phyloP scores from a whole-genome alignment of 2,797 vertebrate species.

The Anomalospiza imberbis region DNA sequence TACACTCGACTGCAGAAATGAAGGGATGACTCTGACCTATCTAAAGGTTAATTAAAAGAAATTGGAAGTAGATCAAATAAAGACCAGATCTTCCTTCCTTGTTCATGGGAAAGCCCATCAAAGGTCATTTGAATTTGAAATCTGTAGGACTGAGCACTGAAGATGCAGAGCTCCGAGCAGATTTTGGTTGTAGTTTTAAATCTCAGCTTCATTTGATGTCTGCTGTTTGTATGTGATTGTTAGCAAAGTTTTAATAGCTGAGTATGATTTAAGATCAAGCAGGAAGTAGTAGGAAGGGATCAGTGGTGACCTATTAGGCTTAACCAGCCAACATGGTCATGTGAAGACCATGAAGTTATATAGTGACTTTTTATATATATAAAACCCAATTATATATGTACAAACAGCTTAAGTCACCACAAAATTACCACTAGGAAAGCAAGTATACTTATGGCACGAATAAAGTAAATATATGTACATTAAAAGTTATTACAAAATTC shows the following conservation, averaged over 20 bases:
- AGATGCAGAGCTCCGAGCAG: not conserved
- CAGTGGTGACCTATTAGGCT: not conserved
- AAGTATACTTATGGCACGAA: fast-evolving
- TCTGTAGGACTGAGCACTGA: not conserved
- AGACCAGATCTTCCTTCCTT: not conserved
- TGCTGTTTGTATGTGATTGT: not conserved
- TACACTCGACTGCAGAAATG: conserved; percentile 2
- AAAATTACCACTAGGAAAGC: not conserved
- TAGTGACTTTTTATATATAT: not conserved
- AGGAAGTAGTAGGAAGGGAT: not conserved
- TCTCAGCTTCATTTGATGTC: not conserved
- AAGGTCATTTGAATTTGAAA: not conserved
- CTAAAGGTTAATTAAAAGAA: conserved; percentile 51
- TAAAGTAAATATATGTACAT: not conserved
- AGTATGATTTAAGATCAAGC: not conserved
- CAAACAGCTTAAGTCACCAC: not conserved
- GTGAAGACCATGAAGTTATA: not conserved
- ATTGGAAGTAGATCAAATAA: not conserved
- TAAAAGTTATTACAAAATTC: not conserved
- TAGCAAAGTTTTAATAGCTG: not conserved
- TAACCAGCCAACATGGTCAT: fast-evolving
- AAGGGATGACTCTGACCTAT: conserved; percentile 39
- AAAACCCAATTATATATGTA: not conserved
- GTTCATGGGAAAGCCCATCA: not conserved
- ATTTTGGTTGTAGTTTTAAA: not conserved